phyloP scores from a whole-genome alignment of 2,797 vertebrate genomes.

The Martes flavigula region DNA sequence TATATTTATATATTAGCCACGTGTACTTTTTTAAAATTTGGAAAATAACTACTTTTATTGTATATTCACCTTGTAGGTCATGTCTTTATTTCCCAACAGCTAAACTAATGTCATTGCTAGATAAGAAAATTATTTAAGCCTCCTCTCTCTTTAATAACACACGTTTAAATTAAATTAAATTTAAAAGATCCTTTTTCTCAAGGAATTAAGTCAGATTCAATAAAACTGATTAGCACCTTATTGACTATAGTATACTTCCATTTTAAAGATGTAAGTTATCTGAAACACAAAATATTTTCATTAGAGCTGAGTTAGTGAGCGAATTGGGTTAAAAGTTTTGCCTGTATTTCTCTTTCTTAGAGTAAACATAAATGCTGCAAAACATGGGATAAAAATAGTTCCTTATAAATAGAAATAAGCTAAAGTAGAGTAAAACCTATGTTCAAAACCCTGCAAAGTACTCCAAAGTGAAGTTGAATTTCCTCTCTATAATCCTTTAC shows the following conservation, averaged over 20 bases:
- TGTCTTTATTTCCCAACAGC: not conserved
- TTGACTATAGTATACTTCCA: not conserved
- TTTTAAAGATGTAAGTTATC: slow-evolving; percentile 10
- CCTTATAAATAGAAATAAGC: slow-evolving; percentile 20
- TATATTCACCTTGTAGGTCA: not conserved
- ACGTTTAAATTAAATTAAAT: slow-evolving; percentile 16
- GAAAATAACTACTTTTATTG: not conserved
- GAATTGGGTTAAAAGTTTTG: slow-evolving; percentile 29
- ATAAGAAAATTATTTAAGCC: not conserved
- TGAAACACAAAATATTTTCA: slow-evolving; percentile 29
- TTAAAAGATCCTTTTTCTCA: not conserved
- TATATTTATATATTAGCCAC: not conserved
- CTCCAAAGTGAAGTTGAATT: slow-evolving; percentile 63
- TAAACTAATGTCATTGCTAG: not conserved
- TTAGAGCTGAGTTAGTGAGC: slow-evolving; percentile 30
- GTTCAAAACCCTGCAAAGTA: slow-evolving; percentile 46
- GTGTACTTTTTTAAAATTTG: not conserved
- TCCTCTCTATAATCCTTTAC: slow-evolving; percentile 72
- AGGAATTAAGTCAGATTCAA: slow-evolving; percentile 44
- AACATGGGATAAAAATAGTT: slow-evolving; percentile 33
- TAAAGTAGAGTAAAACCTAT: slow-evolving; percentile 13
- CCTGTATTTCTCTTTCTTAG: slow-evolving; percentile 40
- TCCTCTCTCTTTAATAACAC: not conserved
- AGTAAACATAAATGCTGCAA: slow-evolving; percentile 24
- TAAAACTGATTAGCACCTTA: slow-evolving; percentile 9